Evolutionary conservation across 2,888 invertebrate genomes (phyloP), one percentile per base, ranked within the genome.

Genomic region (Lottia gigantea): DNA sequence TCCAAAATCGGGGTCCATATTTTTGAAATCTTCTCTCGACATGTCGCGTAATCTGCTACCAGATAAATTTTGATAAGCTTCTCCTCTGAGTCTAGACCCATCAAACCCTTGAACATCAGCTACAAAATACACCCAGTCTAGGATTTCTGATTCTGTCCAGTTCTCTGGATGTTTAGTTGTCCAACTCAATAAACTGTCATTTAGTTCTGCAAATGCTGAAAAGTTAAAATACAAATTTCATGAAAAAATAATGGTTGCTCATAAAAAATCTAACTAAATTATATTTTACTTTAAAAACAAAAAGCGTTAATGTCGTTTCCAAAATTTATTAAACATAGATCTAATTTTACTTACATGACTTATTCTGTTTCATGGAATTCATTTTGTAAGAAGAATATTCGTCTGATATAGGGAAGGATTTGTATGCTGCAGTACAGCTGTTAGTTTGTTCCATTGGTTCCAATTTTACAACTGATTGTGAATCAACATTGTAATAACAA

Each of bases 111-210:
- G 72, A 64, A 73, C 76, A 26, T 78, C 78, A 0, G 79, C 81
- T 16, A 80, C 75, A 61, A 76, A 80, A 74, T 76, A 83, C 16
- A 84, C 66, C 84, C 84, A 84, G 74, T 84, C 84, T 23, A 84
- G 76, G 2, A 84, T 82, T 67, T 84, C 82, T 46, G 73, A 70
- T 26, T 78, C 68, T 23, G 71, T 75, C 84, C 84, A 84, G 73
- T 79, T 78, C 67, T 83, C 81, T 8, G 84, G 84, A 68, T 83
- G 82, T 61, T 74, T 81, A 55, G 74, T 72, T 2, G 78, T 81
- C 84, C 84, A 84, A 67, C 80, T 78, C 40, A 75, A 68, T 25
- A 75, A 49, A 49, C 49, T 68, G 40, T 68, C 64, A 16, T 31
- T 49, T 3, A 46, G 15, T 15, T 68, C 68, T 49, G 68, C 49